These are phyloP conservation scores for Crocodylus rhombifer DNA, from an alignment of 2,797 vertebrate species.

Conservation along the genomic window DNA sequence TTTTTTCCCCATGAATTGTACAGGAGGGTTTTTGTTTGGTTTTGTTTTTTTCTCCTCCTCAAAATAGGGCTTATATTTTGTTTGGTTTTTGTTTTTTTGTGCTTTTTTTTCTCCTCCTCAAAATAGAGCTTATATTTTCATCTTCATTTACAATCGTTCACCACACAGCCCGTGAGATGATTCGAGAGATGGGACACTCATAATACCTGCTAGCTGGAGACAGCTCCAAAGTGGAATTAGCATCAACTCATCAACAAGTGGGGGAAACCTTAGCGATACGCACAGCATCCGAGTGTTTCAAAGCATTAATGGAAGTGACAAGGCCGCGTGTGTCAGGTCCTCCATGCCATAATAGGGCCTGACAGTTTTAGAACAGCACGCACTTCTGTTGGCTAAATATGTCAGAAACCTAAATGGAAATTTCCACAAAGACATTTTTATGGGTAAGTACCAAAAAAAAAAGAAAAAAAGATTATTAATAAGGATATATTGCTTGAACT, in stretches of 20 bases:
- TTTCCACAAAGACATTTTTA: background rate
- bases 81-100: background rate
- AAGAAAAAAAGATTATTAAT: background rate
- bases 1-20: background rate
- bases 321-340: background rate
- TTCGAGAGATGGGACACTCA: background rate
- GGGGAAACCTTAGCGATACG: background rate
- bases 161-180: background rate
- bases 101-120: background rate
- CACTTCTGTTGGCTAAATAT: slow-evolving; percentile 37
- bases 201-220: background rate
- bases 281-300: background rate
- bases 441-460: background rate
- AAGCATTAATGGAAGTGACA: background rate
- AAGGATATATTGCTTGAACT: background rate
- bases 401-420: slow-evolving; percentile 29
- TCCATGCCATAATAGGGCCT: background rate
- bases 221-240: background rate
- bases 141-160: background rate
- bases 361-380: slow-evolving; percentile 12
- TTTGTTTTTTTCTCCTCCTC: too few species aligned
- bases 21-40: too few species aligned
- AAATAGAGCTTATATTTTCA: background rate
- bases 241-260: background rate
- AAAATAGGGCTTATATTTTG: background rate